Evolutionary conservation across 2,888 invertebrate genomes (phyloP), one percentile per base, ranked within the genome.

Genomic region (Seira musarum): DNA sequence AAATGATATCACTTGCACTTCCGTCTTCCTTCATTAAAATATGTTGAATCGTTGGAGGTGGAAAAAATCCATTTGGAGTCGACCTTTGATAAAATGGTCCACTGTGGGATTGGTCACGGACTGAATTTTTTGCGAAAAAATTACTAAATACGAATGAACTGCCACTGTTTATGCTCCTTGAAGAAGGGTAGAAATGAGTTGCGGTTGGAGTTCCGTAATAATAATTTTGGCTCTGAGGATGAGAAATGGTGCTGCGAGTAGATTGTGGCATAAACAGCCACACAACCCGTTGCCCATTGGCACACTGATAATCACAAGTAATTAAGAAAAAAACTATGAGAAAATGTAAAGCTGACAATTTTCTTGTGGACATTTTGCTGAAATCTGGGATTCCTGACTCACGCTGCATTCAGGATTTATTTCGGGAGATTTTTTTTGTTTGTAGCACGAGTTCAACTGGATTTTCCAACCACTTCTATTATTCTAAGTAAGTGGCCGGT

Each of bases 1-100:
- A 40, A 40, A 40, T 40, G 40, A 40, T 40, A 40, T 40, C 40
- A 69, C 60, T n/a, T 13, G 5, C 60, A 60, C 60, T 69, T 57
- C 30, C 69, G 60, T 60, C 46, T 60, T 69, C 69, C 60, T 24
- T 57, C 24, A 69, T 69, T 8, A 69, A 57, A 13, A 69, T 6
- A 21, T 46, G 69, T 25, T 46, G 6, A 19, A 69, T 69, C 1
- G 17, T 2, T 2, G 67, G 40, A 53, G 17, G 15, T 17, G 25
- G 10, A 1, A 25, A 30, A 69, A 8, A 10, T 10, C n/a, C 24
- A 25, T 25, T 25, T 17, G 64, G 22, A 64, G 19, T 65, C 65
- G 65, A 30, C 35, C 65, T 65, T 65, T 65, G 30, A 65, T 65
- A 25, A 30, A 10, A 24, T 24, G 25, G 8, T 10, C 5, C 13